These are phyloP conservation scores for Temnothorax unifasciatus DNA, from an alignment of 2,888 invertebrate genomes.

Conservation along the genomic window DNA sequence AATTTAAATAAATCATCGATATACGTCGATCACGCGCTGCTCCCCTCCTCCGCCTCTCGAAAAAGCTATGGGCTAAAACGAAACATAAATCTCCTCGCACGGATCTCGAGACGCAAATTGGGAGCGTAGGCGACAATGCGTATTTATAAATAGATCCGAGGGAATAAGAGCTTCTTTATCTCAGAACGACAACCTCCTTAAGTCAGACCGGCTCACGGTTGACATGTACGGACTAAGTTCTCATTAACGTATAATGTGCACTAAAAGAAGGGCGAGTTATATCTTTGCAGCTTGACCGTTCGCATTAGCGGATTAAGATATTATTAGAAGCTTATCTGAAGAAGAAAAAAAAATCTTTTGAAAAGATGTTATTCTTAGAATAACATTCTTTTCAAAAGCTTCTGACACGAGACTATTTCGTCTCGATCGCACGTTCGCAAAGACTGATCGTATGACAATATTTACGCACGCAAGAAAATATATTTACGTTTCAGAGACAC, in stretches of 20 bases:
- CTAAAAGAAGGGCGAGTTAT: not conserved
- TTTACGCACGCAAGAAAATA: not conserved
- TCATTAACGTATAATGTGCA: not conserved
- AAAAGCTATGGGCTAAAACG: not conserved
- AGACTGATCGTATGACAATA: not conserved
- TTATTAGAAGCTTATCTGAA: not conserved
- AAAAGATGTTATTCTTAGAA: not conserved
- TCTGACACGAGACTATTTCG: not conserved
- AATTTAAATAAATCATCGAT: constrained; percentile 4
- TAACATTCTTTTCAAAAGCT: not conserved
- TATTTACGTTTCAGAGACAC: not conserved
- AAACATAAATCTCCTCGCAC: not conserved
- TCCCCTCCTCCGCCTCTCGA: not conserved
- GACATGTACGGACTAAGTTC: not conserved
- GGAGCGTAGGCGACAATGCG: not conserved
- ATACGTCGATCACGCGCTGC: constrained; percentile 3
- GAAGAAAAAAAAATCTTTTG: not conserved
- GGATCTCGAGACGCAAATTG: not conserved
- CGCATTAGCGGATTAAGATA: not conserved
- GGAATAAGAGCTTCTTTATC: not conserved
- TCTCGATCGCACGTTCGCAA: not conserved
- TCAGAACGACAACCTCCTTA: not conserved
- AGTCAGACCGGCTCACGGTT: not conserved
- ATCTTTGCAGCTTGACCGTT: not conserved
- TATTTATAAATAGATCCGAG: constrained; percentile 2